A percentile compares a stretch with the other conserved stretches of the same genome.
phyloP scores from a whole-genome alignment of 2,113 vertebrate genomes.

The Fregetta grallaria region DNA sequence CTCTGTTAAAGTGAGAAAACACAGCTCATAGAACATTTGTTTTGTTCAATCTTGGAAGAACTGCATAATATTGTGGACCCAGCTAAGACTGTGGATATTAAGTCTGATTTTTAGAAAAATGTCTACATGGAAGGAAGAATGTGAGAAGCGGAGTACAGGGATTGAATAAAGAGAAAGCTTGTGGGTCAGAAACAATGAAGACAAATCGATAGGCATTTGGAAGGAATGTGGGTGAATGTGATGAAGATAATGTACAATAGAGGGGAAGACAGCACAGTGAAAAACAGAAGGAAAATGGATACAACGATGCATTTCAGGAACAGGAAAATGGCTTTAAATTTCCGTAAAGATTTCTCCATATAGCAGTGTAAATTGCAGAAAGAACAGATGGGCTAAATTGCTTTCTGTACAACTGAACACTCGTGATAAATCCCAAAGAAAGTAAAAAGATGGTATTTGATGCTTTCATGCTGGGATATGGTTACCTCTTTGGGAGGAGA shows the following conservation, averaged over 20 bases:
- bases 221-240: background rate
- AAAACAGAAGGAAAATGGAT: background rate
- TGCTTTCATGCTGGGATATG: background rate
- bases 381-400: background rate
- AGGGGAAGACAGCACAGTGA: background rate
- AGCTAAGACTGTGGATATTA: background rate
- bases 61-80: background rate
- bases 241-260: background rate
- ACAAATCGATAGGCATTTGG: background rate
- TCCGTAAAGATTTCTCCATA: background rate
- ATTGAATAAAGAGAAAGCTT: background rate
- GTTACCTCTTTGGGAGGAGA: background rate
- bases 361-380: background rate
- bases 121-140: background rate
- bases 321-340: background rate
- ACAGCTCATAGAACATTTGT: background rate
- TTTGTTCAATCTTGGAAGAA: background rate
- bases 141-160: fast-evolving
- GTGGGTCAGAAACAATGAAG: background rate
- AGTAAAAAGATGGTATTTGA: background rate
- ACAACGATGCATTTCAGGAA: background rate
- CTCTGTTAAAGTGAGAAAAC: background rate
- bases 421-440: background rate
- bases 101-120: background rate
- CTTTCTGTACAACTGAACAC: background rate